Conservation (phyloP, 2,113 vertebrate species). For the Corythoichthys intestinalis region DNA sequence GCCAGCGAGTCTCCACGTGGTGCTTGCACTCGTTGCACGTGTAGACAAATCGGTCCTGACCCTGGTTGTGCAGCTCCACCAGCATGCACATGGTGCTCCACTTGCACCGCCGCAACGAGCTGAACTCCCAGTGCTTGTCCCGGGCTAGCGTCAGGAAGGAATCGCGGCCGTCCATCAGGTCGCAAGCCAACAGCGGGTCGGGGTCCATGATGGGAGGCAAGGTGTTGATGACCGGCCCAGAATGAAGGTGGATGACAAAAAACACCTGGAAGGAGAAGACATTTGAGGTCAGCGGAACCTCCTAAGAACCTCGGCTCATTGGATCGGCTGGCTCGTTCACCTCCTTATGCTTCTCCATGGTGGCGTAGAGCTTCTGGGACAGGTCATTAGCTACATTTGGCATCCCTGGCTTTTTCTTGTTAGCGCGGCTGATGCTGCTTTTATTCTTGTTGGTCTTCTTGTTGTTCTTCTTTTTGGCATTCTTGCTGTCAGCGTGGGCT, state of each 20-base stretch:
- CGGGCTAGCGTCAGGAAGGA: constrained; percentile 94
- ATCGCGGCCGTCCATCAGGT: constrained; percentile 95
- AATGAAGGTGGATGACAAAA: constrained; percentile 94
- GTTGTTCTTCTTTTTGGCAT: constrained; percentile 99
- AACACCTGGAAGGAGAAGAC: constrained; percentile 81
- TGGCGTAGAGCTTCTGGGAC: constrained; percentile 97
- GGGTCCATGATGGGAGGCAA: constrained; percentile 93
- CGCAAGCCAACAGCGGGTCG: constrained; percentile 88
- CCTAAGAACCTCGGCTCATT: no score
- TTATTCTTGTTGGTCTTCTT: constrained; percentile 99
- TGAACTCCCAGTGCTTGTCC: constrained; percentile 99
- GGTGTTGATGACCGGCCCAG: constrained; percentile 90
- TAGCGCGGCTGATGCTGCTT: constrained; percentile 94
- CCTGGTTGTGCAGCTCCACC: constrained; percentile 96
- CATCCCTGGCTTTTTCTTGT: constrained; percentile 98
- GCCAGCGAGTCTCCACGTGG: constrained; percentile 96
- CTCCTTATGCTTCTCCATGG: constrained; percentile 99
- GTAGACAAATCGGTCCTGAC: constrained; percentile 98
- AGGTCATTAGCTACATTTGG: constrained; percentile 96
- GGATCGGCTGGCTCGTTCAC: constrained; percentile 57
- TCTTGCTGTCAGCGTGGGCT: constrained; percentile 91
- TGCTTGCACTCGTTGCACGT: constrained; percentile 99
- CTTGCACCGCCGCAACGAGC: constrained; percentile 90
- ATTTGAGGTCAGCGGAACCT: not conserved
- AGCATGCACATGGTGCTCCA: constrained; percentile 98